Base-by-base conservation (phyloP, 2,797 vertebrate species). In the Characodon lateralis region DNA sequence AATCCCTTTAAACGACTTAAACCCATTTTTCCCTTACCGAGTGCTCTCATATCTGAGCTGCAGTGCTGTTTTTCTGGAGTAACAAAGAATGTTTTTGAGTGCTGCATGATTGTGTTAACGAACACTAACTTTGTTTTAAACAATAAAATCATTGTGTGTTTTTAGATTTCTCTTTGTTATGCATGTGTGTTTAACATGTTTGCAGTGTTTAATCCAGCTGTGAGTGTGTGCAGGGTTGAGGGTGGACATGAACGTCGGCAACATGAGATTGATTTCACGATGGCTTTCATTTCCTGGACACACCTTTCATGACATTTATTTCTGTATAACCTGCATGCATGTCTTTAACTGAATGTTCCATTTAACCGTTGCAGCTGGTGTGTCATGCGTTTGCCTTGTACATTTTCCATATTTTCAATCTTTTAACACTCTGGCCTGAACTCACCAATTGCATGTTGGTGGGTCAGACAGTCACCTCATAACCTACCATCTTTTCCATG, bases 51-150 rank as follows among this genome's bases (percentile, higher is more conserved):
- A 75, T 91, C 92, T 94, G 92, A 95, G 94, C 93, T 95, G 91
- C 94, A 93, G 88, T 93, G 93, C 94, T 95, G 90, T 94, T 93
- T 94, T 87, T 94, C 94, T 95, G 94, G 93, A 95, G 92, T 91
- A 88, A 74, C 85, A 69, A 78, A 78, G 89, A 91, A 89, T 85
- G 74, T 86, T 91, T 90, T 91, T 82, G 63, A 88, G 85, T 83
- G 87, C 87, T 93, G 93, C 92, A 93, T 93, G 92, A 87, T 58
- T 87, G 79, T 88, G 73, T 70, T 86, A 84, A 70, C 56, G 78
- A 82, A 72, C 86, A 83, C 70, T 81, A 80, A 87, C 83, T 84
- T 81, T 88, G 55, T 87, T 84, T 86, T 55, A 83, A 87, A 78
- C 76, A 72, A 79, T 31, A 12, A 26, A 50, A 58, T 46, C 39